These are phyloP conservation scores for Drepanosiphum platanoidis DNA, from an alignment of 2,888 invertebrate species.

Conservation along the genomic window DNA sequence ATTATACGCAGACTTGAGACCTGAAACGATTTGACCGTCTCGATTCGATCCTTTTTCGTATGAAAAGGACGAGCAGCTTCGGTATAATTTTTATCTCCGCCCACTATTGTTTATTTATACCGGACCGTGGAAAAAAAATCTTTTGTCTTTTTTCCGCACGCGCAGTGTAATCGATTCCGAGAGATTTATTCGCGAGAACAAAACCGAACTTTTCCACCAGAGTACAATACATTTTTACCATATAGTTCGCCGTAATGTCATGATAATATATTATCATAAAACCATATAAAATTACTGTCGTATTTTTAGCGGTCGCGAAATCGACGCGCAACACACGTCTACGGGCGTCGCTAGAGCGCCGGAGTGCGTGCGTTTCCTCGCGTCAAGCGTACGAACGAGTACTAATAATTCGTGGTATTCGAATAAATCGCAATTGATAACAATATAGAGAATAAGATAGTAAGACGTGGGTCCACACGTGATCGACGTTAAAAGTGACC, in stretches of 20 bases:
- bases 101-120: conserved; percentile 50
- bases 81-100: conserved; percentile 49
- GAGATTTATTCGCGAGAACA: conserved; percentile 45
- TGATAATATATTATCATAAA: conserved; percentile 8
- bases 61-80: conserved; percentile 18
- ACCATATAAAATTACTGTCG: background rate
- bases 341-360: background rate
- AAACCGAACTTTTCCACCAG: conserved; percentile 25
- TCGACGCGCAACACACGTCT: background rate
- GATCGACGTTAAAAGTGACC: too few relatives aligned
- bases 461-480: too few relatives aligned
- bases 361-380: too few relatives aligned
- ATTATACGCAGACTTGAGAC: conserved; percentile 42
- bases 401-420: too few relatives aligned
- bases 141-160: conserved; percentile 22
- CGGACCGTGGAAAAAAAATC: conserved; percentile 35
- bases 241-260: background rate
- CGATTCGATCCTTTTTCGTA: conserved; percentile 42
- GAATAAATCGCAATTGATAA: too few relatives aligned
- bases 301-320: background rate
- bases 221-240: conserved; percentile 26
- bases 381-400: too few relatives aligned
- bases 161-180: conserved; percentile 47
- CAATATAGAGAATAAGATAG: too few relatives aligned
- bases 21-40: conserved; percentile 56